Percentiles rank a stretch among this genome's conserved stretches.
Evolutionary conservation across 2,113 vertebrate genomes (phyloP).

Genomic region (Serranochromis macrocephalus): DNA sequence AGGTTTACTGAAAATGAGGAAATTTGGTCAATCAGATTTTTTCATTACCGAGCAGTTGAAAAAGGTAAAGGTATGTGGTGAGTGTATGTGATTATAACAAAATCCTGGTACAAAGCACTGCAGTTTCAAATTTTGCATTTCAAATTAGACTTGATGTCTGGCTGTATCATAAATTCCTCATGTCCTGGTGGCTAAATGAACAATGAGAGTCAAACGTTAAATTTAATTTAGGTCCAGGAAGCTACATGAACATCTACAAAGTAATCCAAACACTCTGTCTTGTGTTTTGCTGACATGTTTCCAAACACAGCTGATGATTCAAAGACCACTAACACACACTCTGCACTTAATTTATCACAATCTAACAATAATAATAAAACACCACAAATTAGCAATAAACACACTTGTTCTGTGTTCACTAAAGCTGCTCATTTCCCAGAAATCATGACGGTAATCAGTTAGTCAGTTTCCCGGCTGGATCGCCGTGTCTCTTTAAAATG

Average conservation of each 20-base stretch:
- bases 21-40: background rate
- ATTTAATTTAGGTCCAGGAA: background rate
- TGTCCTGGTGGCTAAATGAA: background rate
- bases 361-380: background rate
- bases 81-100: background rate
- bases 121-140: background rate
- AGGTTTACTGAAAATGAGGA: background rate
- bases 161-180: background rate
- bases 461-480: slow-evolving; percentile 8
- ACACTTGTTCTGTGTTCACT: background rate
- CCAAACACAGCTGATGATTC: background rate
- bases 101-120: background rate
- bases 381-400: background rate
- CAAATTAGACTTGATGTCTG: background rate
- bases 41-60: background rate
- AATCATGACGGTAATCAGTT: background rate
- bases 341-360: background rate
- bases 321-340: background rate
- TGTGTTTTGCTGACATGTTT: background rate
- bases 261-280: background rate
- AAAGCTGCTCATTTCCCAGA: slow-evolving; percentile 27
- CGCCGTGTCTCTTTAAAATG: background rate
- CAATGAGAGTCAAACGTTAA: background rate
- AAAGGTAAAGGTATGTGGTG: background rate
- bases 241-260: background rate